Evolutionary conservation across 2,113 vertebrate genomes (phyloP).

Genomic region (Bostrychus sinensis): DNA sequence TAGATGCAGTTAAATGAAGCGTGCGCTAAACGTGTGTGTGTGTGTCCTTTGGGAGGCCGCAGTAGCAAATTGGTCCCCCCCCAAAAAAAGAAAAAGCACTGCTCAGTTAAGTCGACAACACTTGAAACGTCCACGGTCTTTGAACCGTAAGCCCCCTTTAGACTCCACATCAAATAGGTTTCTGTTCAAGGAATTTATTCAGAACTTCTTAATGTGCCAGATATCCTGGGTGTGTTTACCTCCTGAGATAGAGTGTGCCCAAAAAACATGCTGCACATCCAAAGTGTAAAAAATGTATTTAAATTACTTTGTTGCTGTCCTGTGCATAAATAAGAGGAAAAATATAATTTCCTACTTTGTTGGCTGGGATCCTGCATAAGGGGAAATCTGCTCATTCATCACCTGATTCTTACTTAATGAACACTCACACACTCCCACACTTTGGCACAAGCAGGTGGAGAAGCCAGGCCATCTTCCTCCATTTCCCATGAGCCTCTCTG

Average conservation of each 20-base stretch:
- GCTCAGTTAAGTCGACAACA: constrained; percentile 53
- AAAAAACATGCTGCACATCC: constrained; percentile 46
- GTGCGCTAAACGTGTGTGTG: constrained; percentile 33
- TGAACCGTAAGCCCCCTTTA: constrained; percentile 52
- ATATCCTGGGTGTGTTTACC: constrained; percentile 39
- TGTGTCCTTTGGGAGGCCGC: constrained; percentile 14
- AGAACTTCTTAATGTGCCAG: constrained; percentile 43
- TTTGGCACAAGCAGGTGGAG: constrained; percentile 60
- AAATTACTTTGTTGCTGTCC: constrained; percentile 51
- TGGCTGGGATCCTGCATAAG: constrained; percentile 38
- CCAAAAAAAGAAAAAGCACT: constrained; percentile 33
- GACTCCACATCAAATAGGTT: constrained; percentile 63
- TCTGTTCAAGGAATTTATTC: constrained; percentile 56
- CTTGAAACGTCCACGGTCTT: constrained; percentile 48
- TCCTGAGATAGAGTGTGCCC: constrained; percentile 23
- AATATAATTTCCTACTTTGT: constrained; percentile 44
- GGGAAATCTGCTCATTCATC: constrained; percentile 61
- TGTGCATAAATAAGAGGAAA: constrained; percentile 52
- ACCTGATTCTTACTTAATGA: constrained; percentile 47
- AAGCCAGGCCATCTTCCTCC: constrained; percentile 20
- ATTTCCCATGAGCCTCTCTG: constrained; percentile 59
- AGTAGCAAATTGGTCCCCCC: constrained; percentile 41
- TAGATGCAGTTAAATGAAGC: constrained; percentile 66
- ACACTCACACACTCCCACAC: constrained; percentile 25
- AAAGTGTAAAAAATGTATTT: constrained; percentile 44